Evolutionary conservation across 2,888 invertebrate species (phyloP), one percentile per base, ranked within the genome.

Genomic region (Trachelus stipa): DNA sequence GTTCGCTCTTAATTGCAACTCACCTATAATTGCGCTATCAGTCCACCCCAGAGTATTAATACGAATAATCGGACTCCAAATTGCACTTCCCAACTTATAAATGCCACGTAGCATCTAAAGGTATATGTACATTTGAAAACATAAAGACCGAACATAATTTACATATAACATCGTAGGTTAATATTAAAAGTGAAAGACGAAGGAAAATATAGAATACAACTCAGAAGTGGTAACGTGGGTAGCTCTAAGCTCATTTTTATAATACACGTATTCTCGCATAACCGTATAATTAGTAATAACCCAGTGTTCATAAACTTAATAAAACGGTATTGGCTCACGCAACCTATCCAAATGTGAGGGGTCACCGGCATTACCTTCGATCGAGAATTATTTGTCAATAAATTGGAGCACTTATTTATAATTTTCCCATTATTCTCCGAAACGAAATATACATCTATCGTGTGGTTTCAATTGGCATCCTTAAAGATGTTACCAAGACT

Each of bases 71-170:
- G 77, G 75, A 73, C 69, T 77, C 77, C 81, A 79, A 85, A 90
- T 90, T 90, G 89, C 89, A 90, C 89, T 87, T 86, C 85, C 89
- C 88, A 87, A 83, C 77, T 84, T 81, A 79, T 82, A 84, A 85
- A 85, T 85, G 84, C 82, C 81, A 76, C 77, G 76, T 81, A 77
- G 79, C 81, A 79, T 56, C 69, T 69, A 76, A 69, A 68, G 73
- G 68, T 77, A 73, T 75, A 80, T 77, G 69, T 81, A 75, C 68
- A 83, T 81, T 79, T 76, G 69, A 73, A 80, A 77, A 74, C 71
- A 69, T 76, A 75, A 76, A 77, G 69, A 31, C 34, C 77, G 68
- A 74, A 76, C 75, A 73, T 34, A 74, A 73, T 77, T 77, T 73
- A 73, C 71, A 73, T 77, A 74, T 34, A 76, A 34, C 56, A 56